A percentile compares a stretch with the other conserved stretches of the same genome.
Evolutionary conservation across 1,140 invertebrate genomes (phyloP).

Genomic region (Campoletis sonorensis): DNA sequence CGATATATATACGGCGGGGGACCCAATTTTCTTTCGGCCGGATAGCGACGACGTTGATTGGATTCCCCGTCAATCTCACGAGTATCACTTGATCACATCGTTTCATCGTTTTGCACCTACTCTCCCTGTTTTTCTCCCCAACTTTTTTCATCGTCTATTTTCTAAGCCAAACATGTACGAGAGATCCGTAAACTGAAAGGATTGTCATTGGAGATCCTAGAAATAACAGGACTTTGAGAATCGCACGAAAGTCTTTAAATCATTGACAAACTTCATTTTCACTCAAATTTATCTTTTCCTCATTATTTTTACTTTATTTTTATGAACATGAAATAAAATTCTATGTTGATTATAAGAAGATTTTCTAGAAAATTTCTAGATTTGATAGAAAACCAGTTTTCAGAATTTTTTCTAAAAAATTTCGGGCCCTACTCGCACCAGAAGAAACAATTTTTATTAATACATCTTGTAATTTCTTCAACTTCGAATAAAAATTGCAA

Average conservation of each 20-base stretch:
- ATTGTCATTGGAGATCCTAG: too few species aligned
- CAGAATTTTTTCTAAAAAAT: too few species aligned
- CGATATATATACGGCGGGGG: constrained; percentile 60
- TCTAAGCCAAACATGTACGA: background rate
- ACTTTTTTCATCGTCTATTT: constrained; percentile 24
- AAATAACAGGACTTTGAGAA: too few species aligned
- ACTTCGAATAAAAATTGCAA: too few species aligned
- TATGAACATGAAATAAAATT: background rate
- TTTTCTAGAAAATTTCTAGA: too few species aligned
- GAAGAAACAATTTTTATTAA: too few species aligned
- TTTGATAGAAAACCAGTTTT: too few species aligned
- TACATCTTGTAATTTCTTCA: too few species aligned
- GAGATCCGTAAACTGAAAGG: background rate
- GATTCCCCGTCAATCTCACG: constrained; percentile 63
- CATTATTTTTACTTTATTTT: too few species aligned
- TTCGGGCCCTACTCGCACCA: too few species aligned
- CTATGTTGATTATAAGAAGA: background rate
- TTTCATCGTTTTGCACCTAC: constrained; percentile 50
- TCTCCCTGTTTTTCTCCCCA: constrained; percentile 13
- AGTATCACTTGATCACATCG: constrained; percentile 59
- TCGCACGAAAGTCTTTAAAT: too few species aligned
- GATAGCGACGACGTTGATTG: constrained; percentile 70
- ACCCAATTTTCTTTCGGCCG: constrained; percentile 73
- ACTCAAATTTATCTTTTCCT: too few species aligned
- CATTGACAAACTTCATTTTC: background rate